Evolutionary conservation across 2,113 vertebrate genomes (phyloP).

Genomic region (Ciconia stormi): DNA sequence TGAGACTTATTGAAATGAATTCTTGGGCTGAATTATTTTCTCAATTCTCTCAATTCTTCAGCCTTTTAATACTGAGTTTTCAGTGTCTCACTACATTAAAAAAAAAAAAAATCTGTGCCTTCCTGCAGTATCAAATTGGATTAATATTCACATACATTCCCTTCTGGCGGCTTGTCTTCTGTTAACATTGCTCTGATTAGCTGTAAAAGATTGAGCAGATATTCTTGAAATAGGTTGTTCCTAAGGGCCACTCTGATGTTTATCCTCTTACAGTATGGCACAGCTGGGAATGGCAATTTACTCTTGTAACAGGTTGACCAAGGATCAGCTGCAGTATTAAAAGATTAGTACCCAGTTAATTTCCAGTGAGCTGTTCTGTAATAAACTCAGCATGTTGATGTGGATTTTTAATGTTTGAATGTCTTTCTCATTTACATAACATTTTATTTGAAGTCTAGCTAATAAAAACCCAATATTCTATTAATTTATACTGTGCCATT

Average conservation of each 20-base stretch:
- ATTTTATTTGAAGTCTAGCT: neutral
- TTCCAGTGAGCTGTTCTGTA: conserved; percentile 14
- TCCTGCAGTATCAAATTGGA: neutral
- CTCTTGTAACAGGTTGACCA: conserved; percentile 41
- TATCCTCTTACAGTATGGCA: conserved; percentile 20
- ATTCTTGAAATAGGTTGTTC: conserved; percentile 25
- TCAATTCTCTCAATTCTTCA: neutral
- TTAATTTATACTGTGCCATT: neutral
- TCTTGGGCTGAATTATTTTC: neutral
- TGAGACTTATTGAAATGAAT: neutral
- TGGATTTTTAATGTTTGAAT: neutral
- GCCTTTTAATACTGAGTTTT: neutral
- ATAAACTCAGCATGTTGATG: neutral
- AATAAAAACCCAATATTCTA: neutral
- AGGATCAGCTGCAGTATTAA: conserved; percentile 53
- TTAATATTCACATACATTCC: neutral
- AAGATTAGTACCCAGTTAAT: conserved; percentile 52
- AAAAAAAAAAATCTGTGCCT: neutral
- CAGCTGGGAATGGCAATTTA: conserved; percentile 61
- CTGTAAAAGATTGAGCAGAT: neutral
- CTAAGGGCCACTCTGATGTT: neutral
- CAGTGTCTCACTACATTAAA: neutral
- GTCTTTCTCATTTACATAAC: neutral
- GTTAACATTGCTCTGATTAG: neutral
- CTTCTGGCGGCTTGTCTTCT: neutral